phyloP scores from a whole-genome alignment of 92 coral and sea anemone species.

The Epizoanthus fatuus region DNA sequence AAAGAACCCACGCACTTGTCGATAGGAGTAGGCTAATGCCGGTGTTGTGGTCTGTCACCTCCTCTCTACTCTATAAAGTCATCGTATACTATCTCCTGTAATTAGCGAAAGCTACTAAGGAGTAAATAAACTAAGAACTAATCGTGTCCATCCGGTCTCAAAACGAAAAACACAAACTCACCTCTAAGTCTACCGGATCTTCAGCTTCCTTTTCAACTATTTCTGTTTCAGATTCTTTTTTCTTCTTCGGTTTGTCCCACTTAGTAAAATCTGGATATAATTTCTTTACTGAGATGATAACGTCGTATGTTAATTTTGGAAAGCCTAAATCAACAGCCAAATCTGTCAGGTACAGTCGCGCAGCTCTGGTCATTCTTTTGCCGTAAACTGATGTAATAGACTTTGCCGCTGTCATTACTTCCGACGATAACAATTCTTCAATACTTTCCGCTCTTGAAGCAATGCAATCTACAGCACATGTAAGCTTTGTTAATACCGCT shows the following conservation, averaged over 20 bases:
- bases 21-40: too few relatives aligned
- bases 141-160: not conserved
- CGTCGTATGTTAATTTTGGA: slow-evolving; percentile 46
- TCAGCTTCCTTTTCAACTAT: not conserved
- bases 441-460: slow-evolving; percentile 18
- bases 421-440: slow-evolving; percentile 3
- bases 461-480: not conserved
- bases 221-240: not conserved
- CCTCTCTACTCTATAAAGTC: too few relatives aligned
- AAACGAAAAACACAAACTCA: not conserved
- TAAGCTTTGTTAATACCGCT: slow-evolving; percentile 5
- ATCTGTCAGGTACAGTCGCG: not conserved
- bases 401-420: slow-evolving; percentile 13
- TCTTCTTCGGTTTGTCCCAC: slow-evolving; percentile 45
- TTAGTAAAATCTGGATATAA: slow-evolving; percentile 32
- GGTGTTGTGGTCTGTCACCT: too few relatives aligned
- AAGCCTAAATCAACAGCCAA: slow-evolving; percentile 55
- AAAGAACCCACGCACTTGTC: too few relatives aligned
- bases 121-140: too few relatives aligned
- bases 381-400: not conserved
- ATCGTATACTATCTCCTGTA: too few relatives aligned
- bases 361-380: not conserved
- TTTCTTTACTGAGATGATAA: slow-evolving; percentile 16
- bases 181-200: slow-evolving; percentile 3
- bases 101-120: too few relatives aligned